These are phyloP conservation scores for Synanthedon myopaeformis DNA, from an alignment of 2,888 invertebrate species.

Conservation along the genomic window DNA sequence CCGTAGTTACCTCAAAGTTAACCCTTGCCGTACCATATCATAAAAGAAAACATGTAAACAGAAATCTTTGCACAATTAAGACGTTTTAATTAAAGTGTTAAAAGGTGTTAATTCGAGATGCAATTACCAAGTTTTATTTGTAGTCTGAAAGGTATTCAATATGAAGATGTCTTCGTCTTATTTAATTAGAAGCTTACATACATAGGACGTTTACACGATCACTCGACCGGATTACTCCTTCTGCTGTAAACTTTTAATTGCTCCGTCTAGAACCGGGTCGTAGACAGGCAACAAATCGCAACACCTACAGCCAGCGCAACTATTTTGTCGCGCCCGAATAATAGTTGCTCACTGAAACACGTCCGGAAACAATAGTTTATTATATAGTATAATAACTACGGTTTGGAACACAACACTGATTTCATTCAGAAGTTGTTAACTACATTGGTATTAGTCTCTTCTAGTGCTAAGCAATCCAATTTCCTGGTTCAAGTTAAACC, in stretches of 20 bases:
- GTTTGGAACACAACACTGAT: background rate
- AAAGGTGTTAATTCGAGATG: background rate
- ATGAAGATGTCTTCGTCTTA: conserved; percentile 18
- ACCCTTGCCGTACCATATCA: too few species aligned
- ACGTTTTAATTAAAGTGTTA: background rate
- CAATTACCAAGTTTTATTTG: background rate
- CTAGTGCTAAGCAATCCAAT: conserved; percentile 37
- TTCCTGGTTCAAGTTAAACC: conserved; percentile 39
- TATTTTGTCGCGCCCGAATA: too few species aligned
- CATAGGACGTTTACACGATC: conserved; percentile 32
- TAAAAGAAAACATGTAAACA: background rate
- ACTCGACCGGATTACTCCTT: conserved; percentile 23
- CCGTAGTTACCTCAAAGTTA: too few species aligned
- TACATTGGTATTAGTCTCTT: background rate
- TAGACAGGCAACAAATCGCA: background rate
- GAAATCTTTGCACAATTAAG: background rate
- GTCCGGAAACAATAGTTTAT: too few species aligned
- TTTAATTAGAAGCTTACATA: conserved; percentile 34
- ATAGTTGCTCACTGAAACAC: too few species aligned
- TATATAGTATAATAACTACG: background rate
- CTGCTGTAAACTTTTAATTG: conserved; percentile 6
- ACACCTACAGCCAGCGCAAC: background rate
- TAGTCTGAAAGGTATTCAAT: conserved; percentile 3
- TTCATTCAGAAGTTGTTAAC: background rate
- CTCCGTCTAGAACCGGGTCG: background rate